Percentiles rank a stretch among this genome's conserved stretches.
Evolutionary conservation across 2,113 vertebrate genomes (phyloP).

Genomic region (Daubentonia madagascariensis): DNA sequence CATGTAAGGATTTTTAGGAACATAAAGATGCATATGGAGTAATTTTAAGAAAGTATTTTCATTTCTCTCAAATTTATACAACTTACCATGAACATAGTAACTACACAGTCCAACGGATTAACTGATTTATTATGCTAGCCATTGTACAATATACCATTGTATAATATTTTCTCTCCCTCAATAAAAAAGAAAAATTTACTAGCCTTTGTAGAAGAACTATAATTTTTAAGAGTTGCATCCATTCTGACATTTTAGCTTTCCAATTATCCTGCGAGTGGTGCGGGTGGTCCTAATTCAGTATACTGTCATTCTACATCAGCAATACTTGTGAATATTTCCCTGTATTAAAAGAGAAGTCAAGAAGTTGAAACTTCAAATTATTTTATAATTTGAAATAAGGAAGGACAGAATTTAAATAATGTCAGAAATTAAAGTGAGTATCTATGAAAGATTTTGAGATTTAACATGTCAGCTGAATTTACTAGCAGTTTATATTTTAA

Average conservation of each 20-base stretch:
- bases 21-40: neutral
- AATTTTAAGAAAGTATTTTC: conserved; percentile 3
- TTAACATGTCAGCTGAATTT: conserved; percentile 55
- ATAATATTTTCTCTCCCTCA: neutral
- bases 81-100: neutral
- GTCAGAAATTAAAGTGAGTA: neutral
- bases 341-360: conserved; percentile 39
- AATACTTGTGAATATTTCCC: neutral
- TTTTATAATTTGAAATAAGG: neutral
- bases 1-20: neutral
- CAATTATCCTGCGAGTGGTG: neutral
- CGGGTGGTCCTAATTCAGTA: neutral
- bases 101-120: neutral
- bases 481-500: neutral
- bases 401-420: neutral
- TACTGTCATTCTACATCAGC: neutral
- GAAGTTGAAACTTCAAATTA: neutral
- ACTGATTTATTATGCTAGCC: neutral
- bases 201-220: neutral
- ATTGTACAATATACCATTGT: neutral
- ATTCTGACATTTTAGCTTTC: conserved; percentile 21
- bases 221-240: neutral
- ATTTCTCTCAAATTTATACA: conserved; percentile 24
- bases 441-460: conserved; percentile 17
- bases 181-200: neutral